Evolutionary conservation across 2,888 invertebrate genomes (phyloP).

Genomic region (Zootermopsis nevadensis): DNA sequence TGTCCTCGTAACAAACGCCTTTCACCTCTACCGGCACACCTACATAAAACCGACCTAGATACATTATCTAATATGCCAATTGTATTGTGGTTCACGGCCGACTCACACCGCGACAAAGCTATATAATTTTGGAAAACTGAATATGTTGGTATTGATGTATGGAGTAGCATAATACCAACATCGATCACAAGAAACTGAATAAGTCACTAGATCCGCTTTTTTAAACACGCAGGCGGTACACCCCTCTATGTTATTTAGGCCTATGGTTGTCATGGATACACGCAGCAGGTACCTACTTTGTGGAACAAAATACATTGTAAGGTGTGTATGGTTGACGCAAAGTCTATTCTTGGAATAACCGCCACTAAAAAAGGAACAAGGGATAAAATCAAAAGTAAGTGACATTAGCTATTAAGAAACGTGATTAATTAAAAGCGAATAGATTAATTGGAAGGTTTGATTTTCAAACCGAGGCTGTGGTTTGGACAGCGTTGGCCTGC

Average conservation of each 20-base stretch:
- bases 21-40: no score
- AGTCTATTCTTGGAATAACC: background rate
- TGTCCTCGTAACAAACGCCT: no score
- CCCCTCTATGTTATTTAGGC: slow-evolving; percentile 16
- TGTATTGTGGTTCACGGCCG: no score
- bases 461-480: background rate
- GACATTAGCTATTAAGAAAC: background rate
- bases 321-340: background rate
- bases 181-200: no score
- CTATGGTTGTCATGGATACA: slow-evolving; percentile 27
- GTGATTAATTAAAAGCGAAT: background rate
- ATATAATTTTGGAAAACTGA: no score
- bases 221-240: no score
- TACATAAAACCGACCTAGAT: no score
- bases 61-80: no score
- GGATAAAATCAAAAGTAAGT: background rate
- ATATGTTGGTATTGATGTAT: no score
- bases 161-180: no score
- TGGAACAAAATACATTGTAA: background rate
- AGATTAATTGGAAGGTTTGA: background rate
- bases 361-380: background rate
- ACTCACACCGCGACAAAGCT: no score
- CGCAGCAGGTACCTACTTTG: slow-evolving; percentile 1
- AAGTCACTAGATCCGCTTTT: no score
- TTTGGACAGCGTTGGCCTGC: background rate